A percentile compares a stretch with the other conserved stretches of the same genome.
Conservation (phyloP, 1,140 invertebrate genomes). For the Amyelois transitella region DNA sequence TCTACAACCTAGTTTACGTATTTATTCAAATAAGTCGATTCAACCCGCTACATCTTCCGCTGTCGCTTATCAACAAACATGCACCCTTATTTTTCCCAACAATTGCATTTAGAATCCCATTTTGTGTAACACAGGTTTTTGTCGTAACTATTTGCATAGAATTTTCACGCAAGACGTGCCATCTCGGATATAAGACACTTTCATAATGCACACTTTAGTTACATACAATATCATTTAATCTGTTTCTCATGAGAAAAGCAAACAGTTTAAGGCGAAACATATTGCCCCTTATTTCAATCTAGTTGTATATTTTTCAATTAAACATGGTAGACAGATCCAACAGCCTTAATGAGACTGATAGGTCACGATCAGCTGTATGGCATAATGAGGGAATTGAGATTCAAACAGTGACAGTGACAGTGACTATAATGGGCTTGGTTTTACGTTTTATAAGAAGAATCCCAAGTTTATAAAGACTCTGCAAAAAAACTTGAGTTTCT, state of each 20-base stretch:
- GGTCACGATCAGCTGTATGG: too few species aligned
- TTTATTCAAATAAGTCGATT: background rate
- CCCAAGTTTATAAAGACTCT: too few species aligned
- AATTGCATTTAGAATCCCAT: conserved; percentile 37
- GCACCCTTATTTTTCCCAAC: conserved; percentile 11
- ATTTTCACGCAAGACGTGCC: conserved; percentile 18
- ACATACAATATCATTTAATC: background rate
- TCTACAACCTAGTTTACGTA: background rate
- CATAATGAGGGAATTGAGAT: too few species aligned
- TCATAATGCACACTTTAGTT: background rate
- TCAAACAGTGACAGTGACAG: too few species aligned
- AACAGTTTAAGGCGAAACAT: too few species aligned
- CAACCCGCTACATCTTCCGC: conserved; percentile 3
- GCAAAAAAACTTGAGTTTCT: too few species aligned
- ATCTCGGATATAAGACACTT: conserved; percentile 5
- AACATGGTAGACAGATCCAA: too few species aligned
- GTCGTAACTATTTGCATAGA: conserved; percentile 29
- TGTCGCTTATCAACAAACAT: background rate
- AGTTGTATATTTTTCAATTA: too few species aligned
- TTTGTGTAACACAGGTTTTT: conserved; percentile 26
- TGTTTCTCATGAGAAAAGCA: background rate
- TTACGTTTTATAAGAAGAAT: too few species aligned
- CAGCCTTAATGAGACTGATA: too few species aligned
- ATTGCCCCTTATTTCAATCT: too few species aligned
- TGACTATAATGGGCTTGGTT: too few species aligned